A percentile compares a stretch with the other conserved stretches of the same genome.
phyloP scores from a whole-genome alignment of 2,888 invertebrate genomes.

The Furcula furcula region DNA sequence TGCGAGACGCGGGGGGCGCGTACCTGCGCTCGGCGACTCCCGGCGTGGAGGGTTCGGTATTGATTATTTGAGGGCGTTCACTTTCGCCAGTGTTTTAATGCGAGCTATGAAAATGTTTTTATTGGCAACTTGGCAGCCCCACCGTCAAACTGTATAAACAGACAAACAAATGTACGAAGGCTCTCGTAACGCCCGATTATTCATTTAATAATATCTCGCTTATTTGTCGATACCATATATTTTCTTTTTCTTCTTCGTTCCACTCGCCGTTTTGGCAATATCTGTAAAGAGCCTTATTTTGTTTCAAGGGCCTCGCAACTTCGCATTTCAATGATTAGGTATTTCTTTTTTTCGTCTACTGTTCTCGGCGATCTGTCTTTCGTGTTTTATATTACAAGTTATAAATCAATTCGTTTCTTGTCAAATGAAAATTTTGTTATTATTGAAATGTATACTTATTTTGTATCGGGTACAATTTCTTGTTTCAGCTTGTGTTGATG shows the following conservation, averaged over 20 bases:
- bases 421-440: background rate
- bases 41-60: constrained; percentile 46
- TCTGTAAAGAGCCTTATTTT: constrained; percentile 32
- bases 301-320: constrained; percentile 17
- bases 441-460: background rate
- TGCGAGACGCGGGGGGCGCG: constrained; percentile 41
- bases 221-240: constrained; percentile 39
- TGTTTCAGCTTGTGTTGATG: too few species aligned
- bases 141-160: constrained; percentile 55
- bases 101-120: constrained; percentile 76
- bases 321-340: constrained; percentile 25
- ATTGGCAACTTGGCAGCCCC: constrained; percentile 64
- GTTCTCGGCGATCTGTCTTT: constrained; percentile 14
- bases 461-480: too few species aligned
- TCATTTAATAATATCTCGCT: constrained; percentile 44
- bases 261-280: constrained; percentile 23
- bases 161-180: constrained; percentile 52
- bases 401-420: background rate
- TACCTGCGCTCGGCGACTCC: constrained; percentile 67
- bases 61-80: constrained; percentile 65
- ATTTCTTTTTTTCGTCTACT: constrained; percentile 24
- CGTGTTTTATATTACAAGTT: constrained; percentile 15
- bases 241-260: constrained; percentile 23
- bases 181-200: constrained; percentile 54
- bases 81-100: constrained; percentile 80